These are phyloP conservation scores for Camptogramma bilineatum DNA, from an alignment of 2,888 invertebrate species.

Conservation along the genomic window DNA sequence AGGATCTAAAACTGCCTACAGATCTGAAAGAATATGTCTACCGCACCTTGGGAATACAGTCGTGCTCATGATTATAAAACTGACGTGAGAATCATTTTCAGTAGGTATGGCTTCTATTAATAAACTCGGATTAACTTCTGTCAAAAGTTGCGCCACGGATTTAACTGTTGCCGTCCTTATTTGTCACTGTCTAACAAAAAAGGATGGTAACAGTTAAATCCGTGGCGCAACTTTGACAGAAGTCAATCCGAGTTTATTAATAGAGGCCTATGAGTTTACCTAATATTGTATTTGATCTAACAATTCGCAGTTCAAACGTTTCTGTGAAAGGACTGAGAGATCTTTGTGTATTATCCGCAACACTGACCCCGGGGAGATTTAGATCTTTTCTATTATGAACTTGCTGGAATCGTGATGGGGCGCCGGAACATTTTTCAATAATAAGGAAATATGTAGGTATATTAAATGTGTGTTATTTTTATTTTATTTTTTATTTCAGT, in stretches of 20 bases:
- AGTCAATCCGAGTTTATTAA: too few relatives aligned
- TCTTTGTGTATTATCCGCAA: conserved; percentile 37
- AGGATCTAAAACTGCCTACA: too few relatives aligned
- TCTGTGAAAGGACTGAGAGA: conserved; percentile 39
- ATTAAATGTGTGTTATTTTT: background rate
- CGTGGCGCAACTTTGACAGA: too few relatives aligned
- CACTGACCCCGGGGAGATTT: conserved; percentile 31
- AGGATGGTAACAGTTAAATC: too few relatives aligned
- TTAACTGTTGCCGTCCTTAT: too few relatives aligned
- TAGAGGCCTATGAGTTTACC: background rate
- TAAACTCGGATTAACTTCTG: too few relatives aligned
- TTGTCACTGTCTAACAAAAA: too few relatives aligned
- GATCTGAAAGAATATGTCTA: too few relatives aligned
- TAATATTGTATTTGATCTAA: conserved; percentile 7
- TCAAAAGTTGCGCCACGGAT: too few relatives aligned
- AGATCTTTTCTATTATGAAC: conserved; percentile 34
- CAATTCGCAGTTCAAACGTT: conserved; percentile 36
- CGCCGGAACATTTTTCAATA: background rate
- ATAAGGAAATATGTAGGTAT: background rate
- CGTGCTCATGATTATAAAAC: background rate
- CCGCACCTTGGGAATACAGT: too few relatives aligned
- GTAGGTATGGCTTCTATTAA: too few relatives aligned
- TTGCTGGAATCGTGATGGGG: conserved; percentile 12
- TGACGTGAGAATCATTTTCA: background rate
- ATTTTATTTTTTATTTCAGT: background rate